Evolutionary conservation across 2,797 vertebrate genomes (phyloP), one percentile per base, ranked within the genome.

Genomic region (Peromyscus attwateri): DNA sequence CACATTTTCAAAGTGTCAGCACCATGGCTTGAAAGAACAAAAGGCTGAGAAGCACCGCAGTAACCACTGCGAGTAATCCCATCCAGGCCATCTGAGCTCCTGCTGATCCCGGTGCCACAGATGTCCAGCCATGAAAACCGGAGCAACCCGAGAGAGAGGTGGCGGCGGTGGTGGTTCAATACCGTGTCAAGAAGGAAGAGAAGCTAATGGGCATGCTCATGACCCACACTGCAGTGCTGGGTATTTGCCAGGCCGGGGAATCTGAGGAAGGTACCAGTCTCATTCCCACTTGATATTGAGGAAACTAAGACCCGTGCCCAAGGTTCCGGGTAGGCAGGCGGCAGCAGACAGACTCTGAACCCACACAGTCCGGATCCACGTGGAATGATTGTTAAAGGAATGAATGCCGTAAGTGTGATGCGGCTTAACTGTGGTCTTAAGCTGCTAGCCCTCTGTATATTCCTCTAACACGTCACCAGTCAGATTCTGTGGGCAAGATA

Each of bases 401-500:
- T 13, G 40, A 62, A 64, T 40, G 29, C 11, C 66, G 23, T 27
- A 95, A 64, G 3, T 13, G 6, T 27, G 66, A n/a, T 19, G 60
- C 7, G 29, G 43, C 82, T 34, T 14, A 21, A 46, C 82, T 34
- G 29, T 8, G 21, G 71, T 83, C 60, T 84, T 40, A 77, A 93
- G 60, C 23, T 49, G 23, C 23, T 70, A 14, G 29, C 57, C 73
- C 40, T 93, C 40, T 77, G 14, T 84, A 31, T 96, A 71, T 60
- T 94, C 55, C 12, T 94, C 52, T 34, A 49, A 29, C 68, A 91
- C 37, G 27, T 79, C 57, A 87, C 11, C 40, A 55, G 81, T 37
- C 79, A 92, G 81, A 66, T 75, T 68, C 34, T 81, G 60, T 91
- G 75, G 73, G 52, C 40, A 73, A 84, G 52, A 82, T 46, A 85